Conservation (phyloP, 2,888 invertebrate genomes). For the Rotaria macrura region DNA sequence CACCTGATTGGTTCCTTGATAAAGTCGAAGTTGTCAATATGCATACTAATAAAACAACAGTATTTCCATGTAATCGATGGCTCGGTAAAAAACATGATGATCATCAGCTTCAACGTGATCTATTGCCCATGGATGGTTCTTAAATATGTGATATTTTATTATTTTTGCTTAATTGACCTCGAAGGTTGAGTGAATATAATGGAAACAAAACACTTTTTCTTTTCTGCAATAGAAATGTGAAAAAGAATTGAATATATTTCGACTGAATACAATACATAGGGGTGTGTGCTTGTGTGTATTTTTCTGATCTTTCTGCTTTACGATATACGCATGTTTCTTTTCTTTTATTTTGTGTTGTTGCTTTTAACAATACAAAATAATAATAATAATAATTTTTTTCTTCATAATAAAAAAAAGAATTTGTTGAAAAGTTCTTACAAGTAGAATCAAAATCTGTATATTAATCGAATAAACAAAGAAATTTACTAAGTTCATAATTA, state of each 20-base stretch:
- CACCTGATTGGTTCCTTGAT: slow-evolving; percentile 49
- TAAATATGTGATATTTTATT: not conserved
- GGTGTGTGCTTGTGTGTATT: not conserved
- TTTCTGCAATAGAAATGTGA: not conserved
- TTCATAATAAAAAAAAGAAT: too few species aligned
- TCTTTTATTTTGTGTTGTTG: not conserved
- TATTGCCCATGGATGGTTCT: slow-evolving; percentile 37
- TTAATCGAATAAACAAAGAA: too few species aligned
- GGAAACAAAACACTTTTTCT: not conserved
- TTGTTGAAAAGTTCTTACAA: too few species aligned
- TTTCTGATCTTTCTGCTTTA: not conserved
- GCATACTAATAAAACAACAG: slow-evolving; percentile 8
- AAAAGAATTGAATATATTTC: not conserved
- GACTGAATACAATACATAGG: not conserved
- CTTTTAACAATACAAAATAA: not conserved
- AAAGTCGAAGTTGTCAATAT: slow-evolving; percentile 38
- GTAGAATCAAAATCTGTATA: too few species aligned
- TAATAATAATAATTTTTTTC: too few species aligned
- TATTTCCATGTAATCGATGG: slow-evolving; percentile 38
- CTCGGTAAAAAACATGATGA: slow-evolving; percentile 48
- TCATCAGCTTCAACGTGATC: slow-evolving; percentile 43
- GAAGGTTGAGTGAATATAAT: not conserved
- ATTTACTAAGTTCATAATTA: too few species aligned
- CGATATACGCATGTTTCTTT: not conserved
- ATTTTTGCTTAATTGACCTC: not conserved